A percentile compares a stretch with the other conserved stretches of the same genome.
Evolutionary conservation across 1,140 invertebrate species (phyloP).

Genomic region (Sitodiplosis mosellana): DNA sequence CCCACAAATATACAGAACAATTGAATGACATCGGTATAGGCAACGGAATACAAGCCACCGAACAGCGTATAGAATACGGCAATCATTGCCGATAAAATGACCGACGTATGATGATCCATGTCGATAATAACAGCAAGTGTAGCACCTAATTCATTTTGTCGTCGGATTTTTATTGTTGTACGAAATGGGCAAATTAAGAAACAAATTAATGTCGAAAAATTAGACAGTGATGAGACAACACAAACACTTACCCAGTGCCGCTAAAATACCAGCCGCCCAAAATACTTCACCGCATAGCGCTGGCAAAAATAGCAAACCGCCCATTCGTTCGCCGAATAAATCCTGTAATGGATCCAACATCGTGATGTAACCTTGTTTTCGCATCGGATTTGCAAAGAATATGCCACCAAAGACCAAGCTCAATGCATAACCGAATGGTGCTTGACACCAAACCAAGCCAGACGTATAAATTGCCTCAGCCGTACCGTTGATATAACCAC

Average conservation of each 20-base stretch:
- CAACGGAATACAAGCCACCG: constrained; percentile 93
- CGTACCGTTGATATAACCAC: constrained; percentile 97
- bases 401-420: constrained; percentile 88
- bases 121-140: constrained; percentile 93
- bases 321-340: constrained; percentile 90
- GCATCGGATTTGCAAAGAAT: constrained; percentile 96
- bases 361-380: constrained; percentile 91
- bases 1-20: constrained; percentile 97
- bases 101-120: constrained; percentile 78
- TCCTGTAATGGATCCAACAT: constrained; percentile 97
- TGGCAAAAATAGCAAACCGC: constrained; percentile 87
- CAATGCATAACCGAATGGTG: constrained; percentile 90
- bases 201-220: not conserved
- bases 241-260: constrained; percentile 54
- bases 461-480: constrained; percentile 86
- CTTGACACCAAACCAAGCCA: constrained; percentile 90
- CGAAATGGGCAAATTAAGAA: too few species aligned
- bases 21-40: constrained; percentile 97
- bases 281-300: constrained; percentile 94
- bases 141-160: constrained; percentile 38
- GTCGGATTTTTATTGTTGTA: not conserved
- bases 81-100: constrained; percentile 88
- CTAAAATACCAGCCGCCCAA: constrained; percentile 93
- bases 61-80: constrained; percentile 95
- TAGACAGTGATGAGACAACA: not conserved